phyloP scores from a whole-genome alignment of 2,888 invertebrate genomes.

The Lycocerus yunnanus region DNA sequence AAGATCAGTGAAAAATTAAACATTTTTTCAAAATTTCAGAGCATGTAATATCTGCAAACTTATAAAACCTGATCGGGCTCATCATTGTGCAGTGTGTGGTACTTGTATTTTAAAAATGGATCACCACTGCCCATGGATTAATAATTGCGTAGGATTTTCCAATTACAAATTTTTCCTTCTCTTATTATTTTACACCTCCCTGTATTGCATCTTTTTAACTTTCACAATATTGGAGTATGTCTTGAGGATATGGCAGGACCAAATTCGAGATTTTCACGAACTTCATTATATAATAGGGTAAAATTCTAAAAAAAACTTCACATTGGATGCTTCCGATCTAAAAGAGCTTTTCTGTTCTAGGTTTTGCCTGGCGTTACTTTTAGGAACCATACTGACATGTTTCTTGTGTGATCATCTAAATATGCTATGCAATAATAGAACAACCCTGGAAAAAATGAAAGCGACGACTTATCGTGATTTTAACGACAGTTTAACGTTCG shows the following conservation, averaged over 20 bases:
- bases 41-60: constrained; percentile 85
- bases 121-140: constrained; percentile 97
- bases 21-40: neutral
- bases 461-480: constrained; percentile 84
- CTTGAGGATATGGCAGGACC: constrained; percentile 81
- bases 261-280: constrained; percentile 70
- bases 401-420: constrained; percentile 93
- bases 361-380: constrained; percentile 93
- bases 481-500: constrained; percentile 85
- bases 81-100: constrained; percentile 95
- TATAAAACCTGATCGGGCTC: constrained; percentile 92
- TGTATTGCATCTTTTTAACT: constrained; percentile 85
- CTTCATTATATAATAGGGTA: constrained; percentile 71
- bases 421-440: constrained; percentile 83
- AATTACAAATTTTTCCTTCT: constrained; percentile 97
- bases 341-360: constrained; percentile 70
- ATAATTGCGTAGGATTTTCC: constrained; percentile 93
- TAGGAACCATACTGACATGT: constrained; percentile 87
- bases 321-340: neutral
- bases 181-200: constrained; percentile 85
- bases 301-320: neutral
- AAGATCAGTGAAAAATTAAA: neutral
- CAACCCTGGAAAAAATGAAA: constrained; percentile 91
- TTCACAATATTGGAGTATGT: constrained; percentile 81
- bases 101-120: constrained; percentile 94